These are phyloP conservation scores for Antheraea pernyi DNA, from an alignment of 1,140 invertebrate species.

Conservation along the genomic window DNA sequence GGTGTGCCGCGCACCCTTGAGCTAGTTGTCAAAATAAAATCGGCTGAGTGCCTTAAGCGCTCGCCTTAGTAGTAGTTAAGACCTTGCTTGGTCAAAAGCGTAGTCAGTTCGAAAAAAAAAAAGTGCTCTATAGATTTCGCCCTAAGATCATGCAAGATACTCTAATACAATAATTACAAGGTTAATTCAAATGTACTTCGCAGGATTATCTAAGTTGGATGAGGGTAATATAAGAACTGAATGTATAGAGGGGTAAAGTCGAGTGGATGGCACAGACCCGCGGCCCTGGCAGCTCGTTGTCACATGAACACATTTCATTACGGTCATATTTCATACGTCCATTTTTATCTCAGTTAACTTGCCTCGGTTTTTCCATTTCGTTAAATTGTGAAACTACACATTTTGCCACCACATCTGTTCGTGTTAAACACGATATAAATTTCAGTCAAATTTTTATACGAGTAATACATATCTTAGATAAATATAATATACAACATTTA, in stretches of 20 bases:
- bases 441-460: not conserved
- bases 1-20: too few species aligned
- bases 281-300: not conserved
- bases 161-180: too few species aligned
- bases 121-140: too few species aligned
- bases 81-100: too few species aligned
- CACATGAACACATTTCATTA: conserved; percentile 29
- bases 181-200: not conserved
- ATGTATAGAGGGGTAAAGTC: not conserved
- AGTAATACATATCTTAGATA: too few species aligned
- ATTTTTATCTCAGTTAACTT: conserved; percentile 29
- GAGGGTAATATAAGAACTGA: not conserved
- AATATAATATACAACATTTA: too few species aligned
- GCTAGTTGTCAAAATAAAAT: too few species aligned
- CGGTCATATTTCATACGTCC: conserved; percentile 36
- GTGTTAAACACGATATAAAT: conserved; percentile 14
- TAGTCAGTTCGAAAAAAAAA: too few species aligned
- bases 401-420: conserved; percentile 21
- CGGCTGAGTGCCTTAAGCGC: too few species aligned
- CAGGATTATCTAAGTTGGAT: not conserved
- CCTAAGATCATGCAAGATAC: too few species aligned
- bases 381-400: conserved; percentile 37
- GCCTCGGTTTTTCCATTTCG: conserved; percentile 33
- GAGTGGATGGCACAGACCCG: not conserved
- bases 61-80: too few species aligned